These are phyloP conservation scores for Notodonta ziczac DNA, from an alignment of 2,888 invertebrate species.

Conservation along the genomic window DNA sequence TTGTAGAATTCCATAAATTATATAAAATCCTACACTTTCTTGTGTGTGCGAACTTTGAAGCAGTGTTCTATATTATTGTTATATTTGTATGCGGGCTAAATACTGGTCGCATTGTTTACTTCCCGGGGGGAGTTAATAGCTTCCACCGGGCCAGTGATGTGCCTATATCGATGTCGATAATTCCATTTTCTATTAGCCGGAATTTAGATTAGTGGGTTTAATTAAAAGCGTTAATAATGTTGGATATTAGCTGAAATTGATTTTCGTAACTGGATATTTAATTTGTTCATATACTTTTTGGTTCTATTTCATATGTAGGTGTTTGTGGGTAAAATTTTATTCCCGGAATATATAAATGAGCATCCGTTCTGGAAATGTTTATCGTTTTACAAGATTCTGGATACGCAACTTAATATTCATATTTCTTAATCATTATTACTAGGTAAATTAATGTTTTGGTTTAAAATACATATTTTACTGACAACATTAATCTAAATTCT, in stretches of 20 bases:
- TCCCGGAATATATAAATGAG: no score
- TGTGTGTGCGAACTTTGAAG: neutral
- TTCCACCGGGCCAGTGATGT: slow-evolving; percentile 51
- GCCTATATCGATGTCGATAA: slow-evolving; percentile 40
- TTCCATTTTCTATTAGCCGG: slow-evolving; percentile 28
- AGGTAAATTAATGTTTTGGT: no score
- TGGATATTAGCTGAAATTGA: slow-evolving; percentile 41
- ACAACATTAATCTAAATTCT: no score
- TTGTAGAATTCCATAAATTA: no score
- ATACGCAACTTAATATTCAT: no score
- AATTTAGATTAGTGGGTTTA: slow-evolving; percentile 35
- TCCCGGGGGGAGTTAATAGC: slow-evolving; percentile 43
- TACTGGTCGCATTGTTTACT: slow-evolving; percentile 26
- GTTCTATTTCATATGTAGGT: neutral
- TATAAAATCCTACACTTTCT: no score
- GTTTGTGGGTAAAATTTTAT: no score
- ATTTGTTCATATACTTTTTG: slow-evolving; percentile 11
- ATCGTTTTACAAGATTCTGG: no score
- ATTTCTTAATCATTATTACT: no score
- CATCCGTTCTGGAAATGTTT: no score
- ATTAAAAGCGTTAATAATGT: slow-evolving; percentile 36
- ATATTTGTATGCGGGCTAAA: slow-evolving; percentile 2
- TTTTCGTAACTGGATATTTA: slow-evolving; percentile 41
- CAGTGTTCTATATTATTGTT: neutral
- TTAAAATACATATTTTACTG: no score